Evolutionary conservation across 2,113 vertebrate species (phyloP).

Genomic region (Ictalurus punctatus): DNA sequence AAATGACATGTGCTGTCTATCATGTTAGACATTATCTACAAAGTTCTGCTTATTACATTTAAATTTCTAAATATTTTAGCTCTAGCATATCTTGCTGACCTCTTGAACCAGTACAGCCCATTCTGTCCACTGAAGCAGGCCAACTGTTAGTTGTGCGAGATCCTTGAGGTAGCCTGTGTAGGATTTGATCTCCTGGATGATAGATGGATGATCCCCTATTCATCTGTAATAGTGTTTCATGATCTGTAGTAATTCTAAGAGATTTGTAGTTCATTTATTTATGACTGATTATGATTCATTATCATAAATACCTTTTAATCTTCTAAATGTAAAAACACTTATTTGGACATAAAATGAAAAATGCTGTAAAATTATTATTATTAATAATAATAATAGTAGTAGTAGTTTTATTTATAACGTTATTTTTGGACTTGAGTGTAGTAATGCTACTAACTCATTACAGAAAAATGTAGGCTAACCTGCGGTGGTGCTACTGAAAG

Average conservation of each 20-base stretch:
- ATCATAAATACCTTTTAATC: background rate
- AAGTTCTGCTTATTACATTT: background rate
- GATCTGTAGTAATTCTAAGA: background rate
- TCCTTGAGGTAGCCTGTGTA: background rate
- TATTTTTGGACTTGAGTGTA: background rate
- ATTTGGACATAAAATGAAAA: background rate
- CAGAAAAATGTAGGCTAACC: conserved; percentile 7
- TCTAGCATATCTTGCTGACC: background rate
- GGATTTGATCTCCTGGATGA: background rate
- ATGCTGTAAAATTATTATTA: too few species aligned
- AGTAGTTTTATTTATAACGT: too few species aligned
- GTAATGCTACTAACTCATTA: background rate
- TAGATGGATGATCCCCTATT: too few species aligned
- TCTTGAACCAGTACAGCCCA: too few species aligned
- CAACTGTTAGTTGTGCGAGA: background rate
- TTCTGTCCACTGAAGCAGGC: background rate
- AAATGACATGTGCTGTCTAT: background rate
- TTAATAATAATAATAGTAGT: background rate
- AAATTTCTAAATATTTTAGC: background rate
- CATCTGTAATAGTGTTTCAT: background rate
- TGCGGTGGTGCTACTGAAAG: background rate
- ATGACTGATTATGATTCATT: background rate
- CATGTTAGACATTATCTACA: too few species aligned
- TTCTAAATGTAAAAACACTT: background rate
- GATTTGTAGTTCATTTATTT: background rate